Conservation (phyloP, 2,797 vertebrate species). For the Diplodus sargus region DNA sequence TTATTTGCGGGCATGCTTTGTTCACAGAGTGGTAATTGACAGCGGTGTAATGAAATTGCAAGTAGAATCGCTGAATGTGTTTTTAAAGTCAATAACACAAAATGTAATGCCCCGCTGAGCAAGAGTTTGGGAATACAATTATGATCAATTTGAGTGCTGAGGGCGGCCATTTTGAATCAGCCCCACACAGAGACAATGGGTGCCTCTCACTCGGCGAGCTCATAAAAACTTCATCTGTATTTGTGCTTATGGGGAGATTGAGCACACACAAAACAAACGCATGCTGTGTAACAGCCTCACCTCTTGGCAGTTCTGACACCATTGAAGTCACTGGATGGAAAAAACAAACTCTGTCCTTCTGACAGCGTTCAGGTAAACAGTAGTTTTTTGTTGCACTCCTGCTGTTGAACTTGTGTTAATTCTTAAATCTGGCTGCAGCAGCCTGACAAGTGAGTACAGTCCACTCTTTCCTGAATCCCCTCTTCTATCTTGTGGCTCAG, state of each 20-base stretch:
- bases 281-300: conserved; percentile 75
- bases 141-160: conserved; percentile 84
- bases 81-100: conserved; percentile 86
- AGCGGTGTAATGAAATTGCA: conserved; percentile 82
- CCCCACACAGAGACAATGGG: conserved; percentile 80
- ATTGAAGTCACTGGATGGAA: conserved; percentile 39
- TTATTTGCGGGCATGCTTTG: conserved; percentile 80
- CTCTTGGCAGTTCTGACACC: conserved; percentile 59
- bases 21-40: conserved; percentile 82
- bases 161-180: conserved; percentile 83
- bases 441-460: conserved; percentile 14
- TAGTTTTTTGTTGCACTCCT: neutral
- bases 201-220: conserved; percentile 71
- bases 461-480: conserved; percentile 20
- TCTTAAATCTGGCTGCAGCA: conserved; percentile 10
- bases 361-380: conserved; percentile 26
- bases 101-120: conserved; percentile 83
- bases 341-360: conserved; percentile 38
- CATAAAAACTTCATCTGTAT: conserved; percentile 77
- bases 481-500: conserved; percentile 48
- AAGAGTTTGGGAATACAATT: conserved; percentile 83
- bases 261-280: conserved; percentile 73
- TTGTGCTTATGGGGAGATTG: conserved; percentile 77
- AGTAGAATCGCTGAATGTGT: conserved; percentile 80
- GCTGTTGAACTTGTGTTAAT: conserved; percentile 6